A percentile compares a stretch with the other conserved stretches of the same genome.
Conservation (phyloP, 2,113 vertebrate genomes). For the Tinamus guttatus region DNA sequence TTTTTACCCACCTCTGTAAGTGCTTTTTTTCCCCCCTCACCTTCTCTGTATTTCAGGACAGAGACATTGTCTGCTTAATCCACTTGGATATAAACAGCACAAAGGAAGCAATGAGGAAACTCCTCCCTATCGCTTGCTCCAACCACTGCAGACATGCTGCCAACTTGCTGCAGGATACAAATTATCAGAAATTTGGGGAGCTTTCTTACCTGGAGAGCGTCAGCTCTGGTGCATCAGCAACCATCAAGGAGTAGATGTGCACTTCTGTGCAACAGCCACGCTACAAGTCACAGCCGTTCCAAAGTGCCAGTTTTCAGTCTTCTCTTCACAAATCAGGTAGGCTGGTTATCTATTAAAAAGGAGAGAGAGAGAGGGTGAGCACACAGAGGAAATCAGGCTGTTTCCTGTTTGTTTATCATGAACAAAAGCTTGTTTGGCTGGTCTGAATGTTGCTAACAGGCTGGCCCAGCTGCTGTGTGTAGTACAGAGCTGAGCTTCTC, state of each 20-base stretch:
- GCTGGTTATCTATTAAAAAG: not conserved
- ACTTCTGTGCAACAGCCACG: not conserved
- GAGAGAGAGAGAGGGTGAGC: not conserved
- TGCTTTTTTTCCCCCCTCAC: not conserved
- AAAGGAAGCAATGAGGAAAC: conserved; percentile 21
- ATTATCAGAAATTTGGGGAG: not conserved
- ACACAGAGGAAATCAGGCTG: conserved; percentile 60
- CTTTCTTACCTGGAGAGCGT: not conserved
- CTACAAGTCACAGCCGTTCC: not conserved
- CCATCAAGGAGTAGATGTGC: not conserved
- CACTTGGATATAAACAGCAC: not conserved
- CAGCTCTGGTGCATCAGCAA: accelerated
- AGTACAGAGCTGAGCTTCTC: not conserved
- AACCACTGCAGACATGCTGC: not conserved
- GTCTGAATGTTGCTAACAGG: not conserved
- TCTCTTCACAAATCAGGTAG: not conserved
- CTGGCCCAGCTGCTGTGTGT: not conserved
- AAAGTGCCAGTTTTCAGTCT: not conserved
- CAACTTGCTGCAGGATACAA: not conserved
- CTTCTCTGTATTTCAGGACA: not conserved
- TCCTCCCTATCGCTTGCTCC: conserved; percentile 11
- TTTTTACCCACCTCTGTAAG: not conserved
- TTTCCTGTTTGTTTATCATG: conserved; percentile 75
- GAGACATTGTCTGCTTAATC: conserved; percentile 9
- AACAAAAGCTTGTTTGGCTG: conserved; percentile 38